phyloP scores from a whole-genome alignment of 1,140 invertebrate genomes.

The Helicoverpa zea region DNA sequence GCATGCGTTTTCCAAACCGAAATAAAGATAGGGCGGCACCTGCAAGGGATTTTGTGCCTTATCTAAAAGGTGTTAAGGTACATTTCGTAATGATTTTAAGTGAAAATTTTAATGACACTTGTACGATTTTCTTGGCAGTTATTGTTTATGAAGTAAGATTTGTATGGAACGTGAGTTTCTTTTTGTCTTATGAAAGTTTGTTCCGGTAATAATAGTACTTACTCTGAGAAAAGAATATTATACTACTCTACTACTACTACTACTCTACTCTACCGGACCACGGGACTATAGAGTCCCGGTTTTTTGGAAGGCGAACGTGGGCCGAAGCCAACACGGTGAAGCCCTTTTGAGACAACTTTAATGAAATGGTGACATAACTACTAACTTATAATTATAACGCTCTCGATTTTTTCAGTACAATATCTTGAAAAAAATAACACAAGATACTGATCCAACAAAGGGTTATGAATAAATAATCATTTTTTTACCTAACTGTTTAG shows the following conservation, averaged over 20 bases:
- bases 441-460: neutral
- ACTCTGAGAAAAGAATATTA: neutral
- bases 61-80: neutral
- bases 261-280: too few relatives aligned
- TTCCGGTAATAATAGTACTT: neutral
- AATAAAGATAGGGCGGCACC: neutral
- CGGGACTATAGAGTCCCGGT: too few relatives aligned
- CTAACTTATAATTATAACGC: too few relatives aligned
- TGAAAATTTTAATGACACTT: constrained; percentile 9
- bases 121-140: constrained; percentile 12
- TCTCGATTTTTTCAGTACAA: too few relatives aligned
- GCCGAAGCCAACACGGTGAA: too few relatives aligned
- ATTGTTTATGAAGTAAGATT: constrained; percentile 32
- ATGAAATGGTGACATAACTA: too few relatives aligned
- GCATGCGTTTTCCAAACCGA: constrained; percentile 42
- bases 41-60: neutral
- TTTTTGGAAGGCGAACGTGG: too few relatives aligned
- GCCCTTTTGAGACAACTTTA: too few relatives aligned
- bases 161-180: constrained; percentile 17
- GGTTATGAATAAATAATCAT: neutral
- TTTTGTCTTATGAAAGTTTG: constrained; percentile 1
- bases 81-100: neutral
- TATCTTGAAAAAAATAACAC: neutral
- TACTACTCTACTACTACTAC: too few relatives aligned
- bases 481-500: neutral